Conservation (phyloP, 1,140 invertebrate species). For the Drosophila biarmipes region DNA sequence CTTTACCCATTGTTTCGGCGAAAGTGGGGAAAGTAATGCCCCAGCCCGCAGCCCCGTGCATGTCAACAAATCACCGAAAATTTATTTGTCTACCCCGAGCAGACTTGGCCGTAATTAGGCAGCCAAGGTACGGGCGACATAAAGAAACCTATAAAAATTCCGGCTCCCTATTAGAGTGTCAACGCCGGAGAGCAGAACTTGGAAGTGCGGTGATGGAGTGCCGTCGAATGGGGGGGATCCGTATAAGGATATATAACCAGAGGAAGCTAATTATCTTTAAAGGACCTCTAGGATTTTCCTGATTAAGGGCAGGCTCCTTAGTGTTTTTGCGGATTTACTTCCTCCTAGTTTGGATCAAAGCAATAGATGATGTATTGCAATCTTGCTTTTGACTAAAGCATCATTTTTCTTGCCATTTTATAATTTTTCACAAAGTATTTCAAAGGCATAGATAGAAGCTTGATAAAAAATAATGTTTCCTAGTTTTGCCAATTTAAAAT, state of each 20-base stretch:
- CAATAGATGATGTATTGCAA: too few relatives aligned
- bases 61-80: conserved; percentile 74
- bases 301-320: too few relatives aligned
- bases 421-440: too few relatives aligned
- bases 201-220: conserved; percentile 1
- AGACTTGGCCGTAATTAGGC: conserved; percentile 43
- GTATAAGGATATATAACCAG: too few relatives aligned
- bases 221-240: not conserved
- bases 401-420: too few relatives aligned
- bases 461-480: too few relatives aligned
- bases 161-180: conserved; percentile 37
- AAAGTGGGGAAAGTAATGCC: conserved; percentile 52
- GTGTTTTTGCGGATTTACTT: too few relatives aligned
- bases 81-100: conserved; percentile 60
- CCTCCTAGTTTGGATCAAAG: too few relatives aligned
- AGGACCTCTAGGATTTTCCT: not conserved
- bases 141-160: conserved; percentile 19
- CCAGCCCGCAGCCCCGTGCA: conserved; percentile 25
- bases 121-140: conserved; percentile 12
- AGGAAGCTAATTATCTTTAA: not conserved
- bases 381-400: too few relatives aligned
- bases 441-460: too few relatives aligned
- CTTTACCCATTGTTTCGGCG: conserved; percentile 11
- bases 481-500: too few relatives aligned
- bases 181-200: conserved; percentile 14